Evolutionary conservation across 2,797 vertebrate species (phyloP).

Genomic region (Platalea minor): DNA sequence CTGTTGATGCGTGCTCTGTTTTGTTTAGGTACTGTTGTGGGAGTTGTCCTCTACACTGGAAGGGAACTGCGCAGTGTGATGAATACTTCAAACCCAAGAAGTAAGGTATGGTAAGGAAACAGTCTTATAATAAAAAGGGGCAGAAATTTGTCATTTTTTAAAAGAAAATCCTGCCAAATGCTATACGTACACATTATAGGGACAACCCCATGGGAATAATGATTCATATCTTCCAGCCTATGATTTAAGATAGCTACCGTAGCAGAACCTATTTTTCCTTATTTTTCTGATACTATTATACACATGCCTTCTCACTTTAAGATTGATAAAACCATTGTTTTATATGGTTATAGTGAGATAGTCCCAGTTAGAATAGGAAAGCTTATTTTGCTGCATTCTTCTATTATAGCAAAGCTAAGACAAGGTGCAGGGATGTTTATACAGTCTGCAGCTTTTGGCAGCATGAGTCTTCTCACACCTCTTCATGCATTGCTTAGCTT

Average conservation of each 20-base stretch:
- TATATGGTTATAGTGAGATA: not conserved
- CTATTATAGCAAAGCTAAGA: not conserved
- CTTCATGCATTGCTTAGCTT: not conserved
- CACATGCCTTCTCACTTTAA: not conserved
- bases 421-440: not conserved
- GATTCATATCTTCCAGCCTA: not conserved
- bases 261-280: not conserved
- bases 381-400: not conserved
- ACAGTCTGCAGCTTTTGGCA: not conserved
- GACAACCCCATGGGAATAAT: not conserved
- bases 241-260: not conserved
- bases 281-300: not conserved
- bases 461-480: not conserved
- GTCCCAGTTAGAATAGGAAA: not conserved
- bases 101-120: conserved; percentile 83
- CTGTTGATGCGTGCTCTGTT: not conserved
- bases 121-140: not conserved
- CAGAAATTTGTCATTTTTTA: not conserved
- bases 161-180: not conserved
- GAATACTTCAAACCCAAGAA: conserved; percentile 95
- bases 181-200: accelerated
- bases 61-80: conserved; percentile 96
- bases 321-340: not conserved
- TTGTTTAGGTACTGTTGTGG: conserved; percentile 89
- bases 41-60: conserved; percentile 97